Percentiles rank a stretch among this genome's conserved stretches.
phyloP scores from a whole-genome alignment of 2,113 vertebrate species.

The Bettongia penicillata region DNA sequence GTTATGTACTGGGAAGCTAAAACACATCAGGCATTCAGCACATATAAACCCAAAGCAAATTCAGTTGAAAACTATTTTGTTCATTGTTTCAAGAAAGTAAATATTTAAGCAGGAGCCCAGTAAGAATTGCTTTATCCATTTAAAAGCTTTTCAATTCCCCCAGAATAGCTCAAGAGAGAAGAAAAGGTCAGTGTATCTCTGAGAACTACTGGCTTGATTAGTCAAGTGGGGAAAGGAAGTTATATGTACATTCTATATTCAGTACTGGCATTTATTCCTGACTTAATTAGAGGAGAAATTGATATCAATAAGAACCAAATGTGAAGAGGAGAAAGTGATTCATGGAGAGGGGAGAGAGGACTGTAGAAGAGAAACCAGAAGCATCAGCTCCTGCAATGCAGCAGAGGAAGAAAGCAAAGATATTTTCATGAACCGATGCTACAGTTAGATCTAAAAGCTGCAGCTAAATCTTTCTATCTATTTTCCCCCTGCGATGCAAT shows the following conservation, averaged over 20 bases:
- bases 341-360: fast-evolving
- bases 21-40: background rate
- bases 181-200: background rate
- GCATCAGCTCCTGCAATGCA: background rate
- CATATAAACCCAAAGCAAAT: conserved; percentile 25
- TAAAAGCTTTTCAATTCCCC: conserved; percentile 7
- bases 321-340: background rate
- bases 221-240: background rate
- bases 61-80: background rate
- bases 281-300: background rate
- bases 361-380: too few species aligned
- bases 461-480: fast-evolving
- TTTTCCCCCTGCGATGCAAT: background rate
- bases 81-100: background rate
- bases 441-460: fast-evolving
- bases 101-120: conserved; percentile 12
- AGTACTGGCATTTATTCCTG: background rate
- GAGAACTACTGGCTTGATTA: fast-evolving
- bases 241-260: background rate
- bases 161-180: background rate
- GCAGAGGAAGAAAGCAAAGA: too few species aligned
- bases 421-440: fast-evolving
- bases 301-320: fast-evolving
- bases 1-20: background rate
- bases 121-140: background rate